phyloP scores from a whole-genome alignment of 2,113 vertebrate genomes.

The Peucedramus taeniatus region DNA sequence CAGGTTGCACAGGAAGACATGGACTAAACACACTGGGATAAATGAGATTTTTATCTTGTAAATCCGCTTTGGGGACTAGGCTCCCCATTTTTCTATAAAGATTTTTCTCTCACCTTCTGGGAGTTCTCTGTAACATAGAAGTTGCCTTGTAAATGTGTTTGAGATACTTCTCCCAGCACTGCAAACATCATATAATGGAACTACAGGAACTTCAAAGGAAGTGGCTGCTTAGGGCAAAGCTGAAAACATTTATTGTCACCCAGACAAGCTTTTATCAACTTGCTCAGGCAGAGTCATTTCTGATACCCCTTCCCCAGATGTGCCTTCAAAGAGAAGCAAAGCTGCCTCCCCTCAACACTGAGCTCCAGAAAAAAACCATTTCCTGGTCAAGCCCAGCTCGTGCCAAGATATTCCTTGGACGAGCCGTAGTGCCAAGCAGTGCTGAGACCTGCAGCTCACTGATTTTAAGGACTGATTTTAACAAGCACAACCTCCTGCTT shows the following conservation, averaged over 20 bases:
- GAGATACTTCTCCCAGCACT: neutral
- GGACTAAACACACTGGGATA: accelerated
- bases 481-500: neutral
- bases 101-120: neutral
- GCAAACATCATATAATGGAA: neutral
- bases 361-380: neutral
- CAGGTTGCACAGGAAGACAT: neutral
- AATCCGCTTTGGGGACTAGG: neutral
- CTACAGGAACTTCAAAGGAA: conserved; percentile 16
- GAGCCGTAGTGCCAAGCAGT: accelerated
- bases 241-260: neutral
- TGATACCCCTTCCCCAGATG: neutral
- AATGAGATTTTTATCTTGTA: neutral
- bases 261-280: neutral
- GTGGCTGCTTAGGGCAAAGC: neutral
- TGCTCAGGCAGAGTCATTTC: conserved; percentile 1
- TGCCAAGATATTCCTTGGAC: neutral
- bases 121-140: neutral
- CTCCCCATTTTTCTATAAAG: neutral
- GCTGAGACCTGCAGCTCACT: neutral
- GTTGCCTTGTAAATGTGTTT: neutral
- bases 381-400: conserved; percentile 22
- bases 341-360: neutral
- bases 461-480: neutral
- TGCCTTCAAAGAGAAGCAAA: conserved; percentile 13